Percentiles rank a stretch among this genome's conserved stretches.
Conservation (phyloP, 1,140 invertebrate species). For the Pectinophora gossypiella region DNA sequence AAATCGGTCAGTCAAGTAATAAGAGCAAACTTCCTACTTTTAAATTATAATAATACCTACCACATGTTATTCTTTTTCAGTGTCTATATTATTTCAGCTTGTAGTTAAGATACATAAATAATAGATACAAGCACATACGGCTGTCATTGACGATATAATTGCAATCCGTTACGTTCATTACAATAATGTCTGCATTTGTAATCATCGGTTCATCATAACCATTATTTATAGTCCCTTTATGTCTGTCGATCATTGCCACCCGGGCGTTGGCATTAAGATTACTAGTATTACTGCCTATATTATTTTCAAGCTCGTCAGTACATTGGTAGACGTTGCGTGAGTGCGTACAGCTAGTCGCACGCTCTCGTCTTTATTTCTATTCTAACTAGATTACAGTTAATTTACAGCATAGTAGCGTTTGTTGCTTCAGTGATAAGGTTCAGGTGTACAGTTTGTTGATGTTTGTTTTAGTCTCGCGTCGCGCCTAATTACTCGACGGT, state of each 20-base stretch:
- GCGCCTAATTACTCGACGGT: conserved; percentile 57
- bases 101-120: not conserved
- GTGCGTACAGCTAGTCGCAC: conserved; percentile 42
- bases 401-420: too few relatives aligned
- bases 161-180: not conserved
- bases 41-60: too few relatives aligned
- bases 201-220: not conserved
- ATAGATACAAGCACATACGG: not conserved
- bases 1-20: too few relatives aligned
- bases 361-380: conserved; percentile 42
- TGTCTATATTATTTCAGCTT: not conserved
- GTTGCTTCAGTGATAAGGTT: conserved; percentile 23
- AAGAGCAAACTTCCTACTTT: too few relatives aligned
- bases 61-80: too few relatives aligned
- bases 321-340: conserved; percentile 47
- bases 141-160: not conserved
- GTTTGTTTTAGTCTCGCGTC: conserved; percentile 21
- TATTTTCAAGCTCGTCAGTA: conserved; percentile 33
- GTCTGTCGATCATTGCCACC: conserved; percentile 31
- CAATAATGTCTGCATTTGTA: not conserved
- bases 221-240: conserved; percentile 18
- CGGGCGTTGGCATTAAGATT: conserved; percentile 32
- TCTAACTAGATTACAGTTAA: conserved; percentile 9
- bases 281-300: conserved; percentile 15
- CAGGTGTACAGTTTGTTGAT: conserved; percentile 15